phyloP scores from a whole-genome alignment of 2,797 vertebrate species.

The Dromococcyx pavoninus region DNA sequence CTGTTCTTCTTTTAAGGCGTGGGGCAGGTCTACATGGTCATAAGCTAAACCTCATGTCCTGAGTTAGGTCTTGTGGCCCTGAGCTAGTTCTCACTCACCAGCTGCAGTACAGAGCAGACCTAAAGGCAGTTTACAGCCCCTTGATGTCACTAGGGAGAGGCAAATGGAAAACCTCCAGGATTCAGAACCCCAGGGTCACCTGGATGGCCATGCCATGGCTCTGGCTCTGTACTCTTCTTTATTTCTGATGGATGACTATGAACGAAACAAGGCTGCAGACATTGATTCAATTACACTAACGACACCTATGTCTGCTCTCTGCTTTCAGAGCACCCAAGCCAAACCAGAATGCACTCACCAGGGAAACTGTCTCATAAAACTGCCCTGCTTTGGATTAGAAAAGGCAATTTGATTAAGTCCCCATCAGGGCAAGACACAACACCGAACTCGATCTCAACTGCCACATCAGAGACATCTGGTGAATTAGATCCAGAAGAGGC shows the following conservation, averaged over 20 bases:
- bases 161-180: not conserved
- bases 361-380: not conserved
- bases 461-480: constrained; percentile 12
- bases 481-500: constrained; percentile 65
- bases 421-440: not conserved
- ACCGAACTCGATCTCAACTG: not conserved
- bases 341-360: not conserved
- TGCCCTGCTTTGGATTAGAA: constrained; percentile 45
- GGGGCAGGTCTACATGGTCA: not conserved
- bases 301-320: not conserved
- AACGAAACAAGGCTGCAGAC: not conserved
- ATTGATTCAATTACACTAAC: not conserved
- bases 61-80: too few relatives aligned
- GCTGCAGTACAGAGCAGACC: not conserved
- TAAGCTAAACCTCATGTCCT: not conserved
- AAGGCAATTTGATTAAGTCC: constrained; percentile 16
- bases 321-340: not conserved
- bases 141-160: not conserved
- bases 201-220: rapidly evolving
- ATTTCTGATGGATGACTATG: not conserved
- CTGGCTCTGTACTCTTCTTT: not conserved
- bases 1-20: not conserved
- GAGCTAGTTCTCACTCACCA: not conserved
- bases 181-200: not conserved
- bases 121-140: not conserved